A percentile compares a stretch with the other conserved stretches of the same genome.
Evolutionary conservation across 2,888 invertebrate species (phyloP).

Genomic region (Pyrrhosoma nymphula): DNA sequence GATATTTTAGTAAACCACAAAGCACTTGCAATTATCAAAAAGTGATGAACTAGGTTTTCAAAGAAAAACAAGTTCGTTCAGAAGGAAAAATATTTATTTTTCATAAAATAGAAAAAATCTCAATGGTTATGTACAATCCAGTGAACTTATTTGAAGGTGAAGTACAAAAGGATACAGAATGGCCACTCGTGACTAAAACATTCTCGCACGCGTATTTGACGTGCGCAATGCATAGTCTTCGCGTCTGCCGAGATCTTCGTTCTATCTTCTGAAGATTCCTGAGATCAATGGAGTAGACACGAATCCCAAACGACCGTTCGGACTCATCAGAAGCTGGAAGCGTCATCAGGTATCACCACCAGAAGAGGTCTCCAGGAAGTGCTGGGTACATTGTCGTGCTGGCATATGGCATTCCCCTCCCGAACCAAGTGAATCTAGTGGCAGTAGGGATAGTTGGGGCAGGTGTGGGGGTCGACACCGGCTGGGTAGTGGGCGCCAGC

Average conservation of each 20-base stretch:
- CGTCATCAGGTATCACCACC: not conserved
- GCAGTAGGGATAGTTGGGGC: conserved; percentile 62
- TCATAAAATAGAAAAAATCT: not conserved
- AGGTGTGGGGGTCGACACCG: conserved; percentile 24
- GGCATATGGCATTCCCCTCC: too few species aligned
- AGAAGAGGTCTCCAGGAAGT: not conserved
- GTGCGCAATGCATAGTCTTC: not conserved
- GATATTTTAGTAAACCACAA: too few species aligned
- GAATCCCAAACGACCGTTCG: not conserved
- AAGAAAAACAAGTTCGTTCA: too few species aligned
- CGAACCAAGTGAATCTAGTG: not conserved
- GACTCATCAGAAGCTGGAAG: not conserved
- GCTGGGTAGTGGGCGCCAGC: conserved; percentile 29
- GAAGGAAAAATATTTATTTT: not conserved
- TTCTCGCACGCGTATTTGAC: not conserved
- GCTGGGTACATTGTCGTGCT: too few species aligned
- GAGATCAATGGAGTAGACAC: not conserved
- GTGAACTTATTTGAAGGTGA: not conserved
- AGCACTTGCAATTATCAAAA: too few species aligned
- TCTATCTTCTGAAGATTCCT: not conserved
- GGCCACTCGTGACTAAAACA: not conserved
- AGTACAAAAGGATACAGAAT: not conserved
- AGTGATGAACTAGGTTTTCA: too few species aligned
- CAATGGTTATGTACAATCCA: not conserved
- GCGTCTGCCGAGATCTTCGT: not conserved